Evolutionary conservation across 2,797 vertebrate species (phyloP).

Genomic region (Loriculus beryllinus): DNA sequence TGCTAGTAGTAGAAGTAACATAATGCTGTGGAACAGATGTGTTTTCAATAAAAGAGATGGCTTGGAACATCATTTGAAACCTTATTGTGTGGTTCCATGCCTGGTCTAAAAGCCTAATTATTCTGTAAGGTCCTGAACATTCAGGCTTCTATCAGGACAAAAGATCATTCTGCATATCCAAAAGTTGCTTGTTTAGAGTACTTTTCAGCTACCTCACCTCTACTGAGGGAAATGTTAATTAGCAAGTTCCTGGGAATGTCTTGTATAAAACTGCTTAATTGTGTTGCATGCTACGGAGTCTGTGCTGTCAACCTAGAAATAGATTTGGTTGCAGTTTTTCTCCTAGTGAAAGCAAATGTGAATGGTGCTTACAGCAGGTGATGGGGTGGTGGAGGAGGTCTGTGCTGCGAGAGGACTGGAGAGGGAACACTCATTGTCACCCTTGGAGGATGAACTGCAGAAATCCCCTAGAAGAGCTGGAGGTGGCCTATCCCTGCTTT

Average conservation of each 20-base stretch:
- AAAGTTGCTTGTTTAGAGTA: neutral
- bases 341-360: neutral
- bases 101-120: neutral
- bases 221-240: neutral
- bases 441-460: neutral
- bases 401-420: neutral
- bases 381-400: neutral
- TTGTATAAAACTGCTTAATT: neutral
- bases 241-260: neutral
- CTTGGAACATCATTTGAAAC: neutral
- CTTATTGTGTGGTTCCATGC: neutral
- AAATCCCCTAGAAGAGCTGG: neutral
- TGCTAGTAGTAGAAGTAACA: neutral
- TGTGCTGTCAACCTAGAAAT: neutral
- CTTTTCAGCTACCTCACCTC: neutral
- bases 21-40: neutral
- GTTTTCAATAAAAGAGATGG: neutral
- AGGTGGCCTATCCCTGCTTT: neutral
- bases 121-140: neutral
- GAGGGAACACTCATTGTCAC: rapidly evolving
- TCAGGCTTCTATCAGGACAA: neutral
- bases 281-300: neutral
- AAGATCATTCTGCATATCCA: neutral
- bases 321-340: neutral
- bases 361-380: neutral